Conservation (phyloP, 2,888 invertebrate genomes). For the Chironomus tentans region DNA sequence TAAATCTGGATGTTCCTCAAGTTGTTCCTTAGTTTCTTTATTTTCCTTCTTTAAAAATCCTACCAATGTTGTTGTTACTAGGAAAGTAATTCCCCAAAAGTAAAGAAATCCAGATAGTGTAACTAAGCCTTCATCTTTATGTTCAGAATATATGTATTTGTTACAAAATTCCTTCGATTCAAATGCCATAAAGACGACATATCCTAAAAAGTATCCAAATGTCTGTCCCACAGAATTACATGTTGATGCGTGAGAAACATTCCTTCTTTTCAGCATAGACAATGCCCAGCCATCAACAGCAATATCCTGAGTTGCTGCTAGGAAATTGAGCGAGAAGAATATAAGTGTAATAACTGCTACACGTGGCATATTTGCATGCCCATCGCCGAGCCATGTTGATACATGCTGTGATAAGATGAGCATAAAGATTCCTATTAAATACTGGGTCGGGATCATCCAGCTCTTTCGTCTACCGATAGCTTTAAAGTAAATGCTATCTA, state of each 20-base stretch:
- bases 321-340: constrained; percentile 87
- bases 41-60: constrained; percentile 80
- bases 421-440: constrained; percentile 85
- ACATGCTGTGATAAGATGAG: constrained; percentile 39
- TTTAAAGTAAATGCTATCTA: constrained; percentile 53
- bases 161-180: constrained; percentile 97
- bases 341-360: constrained; percentile 69
- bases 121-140: constrained; percentile 61
- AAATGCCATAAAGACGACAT: constrained; percentile 90
- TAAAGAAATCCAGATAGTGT: constrained; percentile 75
- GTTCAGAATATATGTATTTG: constrained; percentile 68
- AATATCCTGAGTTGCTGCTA: constrained; percentile 98
- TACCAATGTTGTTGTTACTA: constrained; percentile 81
- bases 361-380: constrained; percentile 47
- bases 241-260: constrained; percentile 97
- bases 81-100: constrained; percentile 91
- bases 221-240: constrained; percentile 99
- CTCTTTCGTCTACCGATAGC: constrained; percentile 89
- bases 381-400: constrained; percentile 30
- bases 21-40: constrained; percentile 43
- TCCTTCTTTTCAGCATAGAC: constrained; percentile 94
- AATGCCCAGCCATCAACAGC: constrained; percentile 99
- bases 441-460: constrained; percentile 91
- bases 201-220: constrained; percentile 82
- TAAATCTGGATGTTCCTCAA: constrained; percentile 38